Percentiles rank a stretch among this genome's conserved stretches.
phyloP scores from a whole-genome alignment of 2,797 vertebrate genomes.

The Peromyscus nudipes region DNA sequence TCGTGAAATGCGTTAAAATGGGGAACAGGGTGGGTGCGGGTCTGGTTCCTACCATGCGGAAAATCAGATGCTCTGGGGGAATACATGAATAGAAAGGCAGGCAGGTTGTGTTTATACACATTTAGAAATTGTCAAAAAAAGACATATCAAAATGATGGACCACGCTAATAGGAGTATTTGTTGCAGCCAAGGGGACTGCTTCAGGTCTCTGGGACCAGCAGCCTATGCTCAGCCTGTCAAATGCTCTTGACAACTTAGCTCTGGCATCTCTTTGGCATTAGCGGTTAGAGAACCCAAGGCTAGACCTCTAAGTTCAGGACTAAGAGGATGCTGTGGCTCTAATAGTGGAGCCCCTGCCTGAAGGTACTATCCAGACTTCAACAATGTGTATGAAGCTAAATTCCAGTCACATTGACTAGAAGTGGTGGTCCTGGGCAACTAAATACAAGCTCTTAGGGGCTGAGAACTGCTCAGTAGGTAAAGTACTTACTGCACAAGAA shows the following conservation, averaged over 20 bases:
- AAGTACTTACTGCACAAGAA: neutral
- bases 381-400: neutral
- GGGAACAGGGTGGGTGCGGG: neutral
- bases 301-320: neutral
- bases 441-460: neutral
- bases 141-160: conserved; percentile 65
- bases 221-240: neutral
- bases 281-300: neutral
- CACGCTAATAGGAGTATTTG: conserved; percentile 43
- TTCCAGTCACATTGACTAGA: neutral
- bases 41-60: conserved; percentile 76
- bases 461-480: neutral
- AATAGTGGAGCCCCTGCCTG: neutral
- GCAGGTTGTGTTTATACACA: conserved; percentile 57
- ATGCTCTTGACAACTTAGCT: neutral
- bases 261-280: neutral
- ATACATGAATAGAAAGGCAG: conserved; percentile 78
- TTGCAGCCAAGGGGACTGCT: neutral
- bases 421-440: neutral
- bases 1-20: conserved; percentile 85
- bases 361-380: neutral
- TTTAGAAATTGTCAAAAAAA: conserved; percentile 69
- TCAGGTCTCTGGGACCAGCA: neutral
- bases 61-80: conserved; percentile 82
- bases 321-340: neutral